Base-by-base conservation (phyloP, 2,113 vertebrate species). In the Daubentonia madagascariensis region DNA sequence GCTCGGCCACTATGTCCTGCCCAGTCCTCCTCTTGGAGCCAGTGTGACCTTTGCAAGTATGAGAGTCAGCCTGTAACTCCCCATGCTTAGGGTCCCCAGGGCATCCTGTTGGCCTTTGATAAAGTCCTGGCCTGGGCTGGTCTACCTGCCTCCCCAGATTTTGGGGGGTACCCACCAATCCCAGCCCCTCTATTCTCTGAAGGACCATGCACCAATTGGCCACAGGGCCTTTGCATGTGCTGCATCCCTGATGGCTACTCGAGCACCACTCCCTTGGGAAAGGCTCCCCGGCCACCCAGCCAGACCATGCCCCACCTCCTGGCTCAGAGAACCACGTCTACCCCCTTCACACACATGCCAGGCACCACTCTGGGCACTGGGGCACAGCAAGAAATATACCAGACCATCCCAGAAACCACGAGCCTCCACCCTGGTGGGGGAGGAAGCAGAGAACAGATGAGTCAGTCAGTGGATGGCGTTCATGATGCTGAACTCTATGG, bases 401-500 rank as follows among this genome's bases (percentile, higher is more conserved):
- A 12, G 37, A 18, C 22, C 48, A 57, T 30, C 59, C 3, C 10
- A 50, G 48, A 30, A 4, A 13, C 1, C 1, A 11, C 0, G 10
- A 50, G 17, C 89, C 45, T 17, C 89, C 30, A 4, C 8, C 32
- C 61, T 1, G 0, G 43, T 0, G 35, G 5, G 37, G 32, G 50
- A 48, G 7, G 67, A 43, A 73, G 61, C 9, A 48, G 32, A 17
- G 80, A 8, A 17, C 37, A 0, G 13, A 16, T 0, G 0, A 0
- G 25, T 50, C 14, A 3, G 61, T 18, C 0, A 13, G 0, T 3
- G 32, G 43, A 35, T 37, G 1, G 48, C 8, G 63, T 23, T 25
- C 52, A 0, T 0, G 1, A 52, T 40, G 35, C 6, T 1, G 0
- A 32, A 48, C 4, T 10, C 25, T 25, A 0, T 0, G 20, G 18